These are phyloP conservation scores for Bovichtus variegatus DNA, from an alignment of 2,797 vertebrate species.

Conservation along the genomic window DNA sequence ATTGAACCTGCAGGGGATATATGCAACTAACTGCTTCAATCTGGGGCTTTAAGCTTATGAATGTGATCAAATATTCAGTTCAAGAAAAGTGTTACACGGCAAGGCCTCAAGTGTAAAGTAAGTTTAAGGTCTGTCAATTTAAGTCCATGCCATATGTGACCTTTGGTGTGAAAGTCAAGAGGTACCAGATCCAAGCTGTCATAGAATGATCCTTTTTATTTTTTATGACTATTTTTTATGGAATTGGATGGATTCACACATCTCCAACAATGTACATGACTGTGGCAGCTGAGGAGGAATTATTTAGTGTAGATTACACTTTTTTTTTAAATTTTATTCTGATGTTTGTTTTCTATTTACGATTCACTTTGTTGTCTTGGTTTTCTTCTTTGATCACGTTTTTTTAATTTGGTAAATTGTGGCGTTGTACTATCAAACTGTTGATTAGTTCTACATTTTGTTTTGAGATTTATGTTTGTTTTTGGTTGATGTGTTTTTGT, in stretches of 20 bases:
- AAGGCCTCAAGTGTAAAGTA: slow-evolving; percentile 70
- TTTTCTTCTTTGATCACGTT: too few species aligned
- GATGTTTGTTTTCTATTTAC: not conserved
- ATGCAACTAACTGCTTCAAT: slow-evolving; percentile 67
- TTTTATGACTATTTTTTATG: slow-evolving; percentile 51
- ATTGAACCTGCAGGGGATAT: slow-evolving; percentile 70
- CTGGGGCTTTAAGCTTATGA: slow-evolving; percentile 63
- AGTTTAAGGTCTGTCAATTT: slow-evolving; percentile 68
- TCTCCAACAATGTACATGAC: slow-evolving; percentile 4
- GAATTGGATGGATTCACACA: slow-evolving; percentile 29
- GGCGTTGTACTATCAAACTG: too few species aligned
- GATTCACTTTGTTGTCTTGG: not conserved
- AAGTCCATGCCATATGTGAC: slow-evolving; percentile 74
- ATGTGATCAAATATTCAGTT: slow-evolving; percentile 75
- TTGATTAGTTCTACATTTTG: too few species aligned
- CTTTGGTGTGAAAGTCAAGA: slow-evolving; percentile 68
- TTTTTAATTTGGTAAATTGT: too few species aligned
- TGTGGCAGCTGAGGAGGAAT: not conserved
- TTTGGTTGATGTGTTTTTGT: not conserved
- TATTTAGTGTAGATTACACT: not conserved
- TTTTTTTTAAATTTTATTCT: too few species aligned
- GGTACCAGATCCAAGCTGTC: slow-evolving; percentile 61
- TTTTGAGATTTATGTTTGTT: too few species aligned
- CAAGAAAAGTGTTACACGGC: slow-evolving; percentile 64
- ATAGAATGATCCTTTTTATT: slow-evolving; percentile 45